phyloP scores from a whole-genome alignment of 2,888 invertebrate genomes.

The Campaea margaritaria region DNA sequence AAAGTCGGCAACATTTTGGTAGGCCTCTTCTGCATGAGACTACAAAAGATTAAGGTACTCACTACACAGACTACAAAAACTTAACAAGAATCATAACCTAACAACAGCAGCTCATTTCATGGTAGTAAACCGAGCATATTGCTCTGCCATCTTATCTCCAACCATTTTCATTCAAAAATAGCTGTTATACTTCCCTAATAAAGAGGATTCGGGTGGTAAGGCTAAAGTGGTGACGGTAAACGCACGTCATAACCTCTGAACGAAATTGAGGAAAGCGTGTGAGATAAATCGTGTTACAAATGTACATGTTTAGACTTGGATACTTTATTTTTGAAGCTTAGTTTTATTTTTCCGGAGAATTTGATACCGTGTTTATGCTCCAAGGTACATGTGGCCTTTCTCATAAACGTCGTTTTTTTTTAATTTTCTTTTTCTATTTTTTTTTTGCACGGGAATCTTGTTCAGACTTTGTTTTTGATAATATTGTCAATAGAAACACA shows the following conservation, averaged over 20 bases:
- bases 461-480: no score
- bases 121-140: constrained; percentile 47
- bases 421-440: no score
- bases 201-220: constrained; percentile 20
- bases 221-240: constrained; percentile 43
- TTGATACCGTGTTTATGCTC: no score
- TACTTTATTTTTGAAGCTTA: no score
- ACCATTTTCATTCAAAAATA: constrained; percentile 3
- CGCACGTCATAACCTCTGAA: constrained; percentile 59
- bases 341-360: no score
- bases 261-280: constrained; percentile 65
- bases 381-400: no score
- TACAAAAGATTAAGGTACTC: no score
- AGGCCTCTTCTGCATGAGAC: no score
- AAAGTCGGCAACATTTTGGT: no score
- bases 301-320: constrained; percentile 44
- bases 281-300: constrained; percentile 62
- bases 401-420: no score
- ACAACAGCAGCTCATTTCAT: constrained; percentile 42
- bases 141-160: constrained; percentile 14
- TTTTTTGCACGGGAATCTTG: no score
- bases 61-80: not conserved
- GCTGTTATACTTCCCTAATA: constrained; percentile 7
- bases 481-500: no score
- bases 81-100: constrained; percentile 5